Evolutionary conservation across 2,113 vertebrate species (phyloP).

Genomic region (Alligator sinensis): DNA sequence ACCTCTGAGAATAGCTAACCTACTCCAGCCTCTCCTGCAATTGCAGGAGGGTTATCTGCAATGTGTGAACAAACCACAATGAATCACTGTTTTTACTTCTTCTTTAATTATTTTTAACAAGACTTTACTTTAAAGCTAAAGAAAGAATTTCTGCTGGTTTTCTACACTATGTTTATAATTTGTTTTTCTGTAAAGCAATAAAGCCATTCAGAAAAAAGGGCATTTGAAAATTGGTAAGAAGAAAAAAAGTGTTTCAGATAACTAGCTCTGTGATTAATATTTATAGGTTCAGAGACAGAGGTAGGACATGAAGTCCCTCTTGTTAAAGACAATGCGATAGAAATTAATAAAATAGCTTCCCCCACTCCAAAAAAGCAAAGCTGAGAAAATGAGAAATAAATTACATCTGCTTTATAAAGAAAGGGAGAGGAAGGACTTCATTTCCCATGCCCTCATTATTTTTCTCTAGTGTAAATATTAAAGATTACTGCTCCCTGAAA

Average conservation of each 20-base stretch:
- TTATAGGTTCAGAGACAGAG: not conserved
- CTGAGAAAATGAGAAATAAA: not conserved
- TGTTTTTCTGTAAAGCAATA: constrained; percentile 22
- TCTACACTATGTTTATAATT: not conserved
- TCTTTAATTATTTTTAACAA: not conserved
- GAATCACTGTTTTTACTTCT: not conserved
- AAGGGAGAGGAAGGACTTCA: not conserved
- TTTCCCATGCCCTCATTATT: not conserved
- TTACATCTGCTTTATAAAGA: not conserved
- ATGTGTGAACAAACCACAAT: not conserved
- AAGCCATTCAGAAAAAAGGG: constrained; percentile 30
- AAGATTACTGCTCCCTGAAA: constrained; percentile 18
- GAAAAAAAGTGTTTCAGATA: not conserved
- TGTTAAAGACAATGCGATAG: not conserved
- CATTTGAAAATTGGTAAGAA: constrained; percentile 25
- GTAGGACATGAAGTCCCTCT: not conserved
- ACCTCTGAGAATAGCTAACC: not conserved
- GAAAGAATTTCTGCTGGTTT: not conserved
- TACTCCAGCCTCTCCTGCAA: not conserved
- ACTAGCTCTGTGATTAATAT: constrained; percentile 27
- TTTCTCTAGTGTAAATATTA: constrained; percentile 45
- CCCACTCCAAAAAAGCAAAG: not conserved
- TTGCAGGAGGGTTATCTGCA: not conserved
- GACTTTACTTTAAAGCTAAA: not conserved
- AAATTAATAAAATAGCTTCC: not conserved